Conservation (phyloP, 2,888 invertebrate species). For the Drosophila sordidapex region DNA sequence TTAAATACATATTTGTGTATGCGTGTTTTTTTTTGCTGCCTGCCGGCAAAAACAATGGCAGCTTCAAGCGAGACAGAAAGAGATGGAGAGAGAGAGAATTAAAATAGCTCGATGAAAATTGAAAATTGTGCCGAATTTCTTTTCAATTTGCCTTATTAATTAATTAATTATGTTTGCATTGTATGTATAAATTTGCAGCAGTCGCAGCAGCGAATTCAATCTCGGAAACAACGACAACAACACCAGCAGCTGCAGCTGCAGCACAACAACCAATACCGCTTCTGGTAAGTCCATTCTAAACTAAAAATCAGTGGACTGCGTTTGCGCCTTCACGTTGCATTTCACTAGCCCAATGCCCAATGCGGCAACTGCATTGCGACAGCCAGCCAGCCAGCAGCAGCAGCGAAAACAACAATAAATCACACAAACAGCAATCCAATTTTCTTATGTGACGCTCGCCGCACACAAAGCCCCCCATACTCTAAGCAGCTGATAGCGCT, state of each 20-base stretch:
- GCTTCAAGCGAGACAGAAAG: slow-evolving; percentile 2
- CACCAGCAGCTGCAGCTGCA: not conserved
- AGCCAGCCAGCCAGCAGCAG: not conserved
- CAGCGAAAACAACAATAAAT: slow-evolving; percentile 14
- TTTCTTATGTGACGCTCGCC: slow-evolving; percentile 33
- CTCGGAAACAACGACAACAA: slow-evolving; percentile 31
- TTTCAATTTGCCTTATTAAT: not conserved
- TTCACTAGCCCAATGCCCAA: slow-evolving; percentile 47
- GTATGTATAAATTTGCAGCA: slow-evolving; percentile 7
- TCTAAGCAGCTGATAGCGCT: slow-evolving; percentile 26
- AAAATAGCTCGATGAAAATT: not conserved
- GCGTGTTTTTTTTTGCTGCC: slow-evolving; percentile 8
- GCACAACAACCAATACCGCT: not conserved
- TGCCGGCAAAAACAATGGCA: slow-evolving; percentile 67
- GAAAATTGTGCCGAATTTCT: not conserved
- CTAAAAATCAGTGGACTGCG: too few relatives aligned
- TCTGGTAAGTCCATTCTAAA: slow-evolving; percentile 20
- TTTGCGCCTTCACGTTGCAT: slow-evolving; percentile 18
- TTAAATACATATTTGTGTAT: not conserved
- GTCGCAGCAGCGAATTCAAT: slow-evolving; percentile 6
- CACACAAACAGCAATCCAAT: slow-evolving; percentile 35
- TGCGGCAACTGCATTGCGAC: slow-evolving; percentile 34
- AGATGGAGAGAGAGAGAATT: not conserved
- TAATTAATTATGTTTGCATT: not conserved
- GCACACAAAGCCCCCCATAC: slow-evolving; percentile 27